Conservation (phyloP, 2,797 vertebrate genomes). For the Perodicticus potto region DNA sequence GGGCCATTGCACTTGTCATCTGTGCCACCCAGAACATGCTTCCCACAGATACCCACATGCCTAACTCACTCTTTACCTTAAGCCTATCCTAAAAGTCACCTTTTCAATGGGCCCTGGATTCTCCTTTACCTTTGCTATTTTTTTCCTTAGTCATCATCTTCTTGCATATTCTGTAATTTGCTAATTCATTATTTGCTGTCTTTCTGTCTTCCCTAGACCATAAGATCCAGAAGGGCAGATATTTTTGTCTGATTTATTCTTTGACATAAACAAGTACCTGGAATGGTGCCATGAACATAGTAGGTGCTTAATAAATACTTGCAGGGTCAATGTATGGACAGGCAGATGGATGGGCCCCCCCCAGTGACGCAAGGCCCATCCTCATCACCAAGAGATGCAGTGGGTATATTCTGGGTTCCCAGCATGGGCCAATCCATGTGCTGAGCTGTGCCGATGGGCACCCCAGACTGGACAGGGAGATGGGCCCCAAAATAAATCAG, state of each 20-base stretch:
- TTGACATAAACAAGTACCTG: neutral
- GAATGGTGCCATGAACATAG: neutral
- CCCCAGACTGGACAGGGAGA: neutral
- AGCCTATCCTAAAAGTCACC: neutral
- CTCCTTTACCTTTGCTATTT: neutral
- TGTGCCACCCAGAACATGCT: neutral
- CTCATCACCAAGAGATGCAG: neutral
- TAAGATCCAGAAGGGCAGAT: neutral
- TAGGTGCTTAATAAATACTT: neutral
- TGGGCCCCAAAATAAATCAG: neutral
- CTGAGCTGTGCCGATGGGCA: neutral
- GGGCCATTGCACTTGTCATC: conserved; percentile 20
- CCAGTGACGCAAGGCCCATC: neutral
- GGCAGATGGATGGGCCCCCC: neutral
- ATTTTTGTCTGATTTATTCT: conserved; percentile 37
- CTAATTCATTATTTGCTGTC: neutral
- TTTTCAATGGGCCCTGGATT: neutral
- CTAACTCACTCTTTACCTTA: neutral
- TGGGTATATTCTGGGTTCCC: neutral
- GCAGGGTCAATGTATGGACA: neutral
- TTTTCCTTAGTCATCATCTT: neutral
- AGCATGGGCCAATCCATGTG: neutral
- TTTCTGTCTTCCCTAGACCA: neutral
- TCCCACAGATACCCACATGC: neutral
- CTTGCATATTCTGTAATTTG: neutral